These are phyloP conservation scores for Stenopsyche tienmushanensis DNA, from an alignment of 1,140 invertebrate species.

Conservation along the genomic window DNA sequence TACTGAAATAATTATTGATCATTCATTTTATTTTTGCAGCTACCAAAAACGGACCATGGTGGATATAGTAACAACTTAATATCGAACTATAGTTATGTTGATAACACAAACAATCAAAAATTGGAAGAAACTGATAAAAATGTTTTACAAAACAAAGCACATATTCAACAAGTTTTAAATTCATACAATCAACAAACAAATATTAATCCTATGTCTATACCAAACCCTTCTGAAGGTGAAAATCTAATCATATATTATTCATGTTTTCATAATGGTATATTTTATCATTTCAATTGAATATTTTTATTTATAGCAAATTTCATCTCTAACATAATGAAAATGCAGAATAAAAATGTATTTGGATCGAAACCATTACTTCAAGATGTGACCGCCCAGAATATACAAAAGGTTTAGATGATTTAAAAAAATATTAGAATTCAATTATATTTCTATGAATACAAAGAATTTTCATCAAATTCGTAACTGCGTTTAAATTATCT, in stretches of 20 bases:
- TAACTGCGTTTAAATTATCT: too few relatives aligned
- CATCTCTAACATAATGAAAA: too few relatives aligned
- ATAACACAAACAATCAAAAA: not conserved
- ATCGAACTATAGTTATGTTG: too few relatives aligned
- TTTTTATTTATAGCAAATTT: too few relatives aligned
- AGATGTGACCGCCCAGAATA: not conserved
- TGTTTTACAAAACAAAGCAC: too few relatives aligned
- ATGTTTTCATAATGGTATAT: too few relatives aligned
- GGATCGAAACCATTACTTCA: not conserved
- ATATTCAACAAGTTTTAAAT: not conserved
- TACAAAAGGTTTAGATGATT: not conserved
- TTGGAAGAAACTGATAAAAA: not conserved
- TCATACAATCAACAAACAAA: not conserved
- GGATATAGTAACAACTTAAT: not conserved
- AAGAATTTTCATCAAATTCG: too few relatives aligned
- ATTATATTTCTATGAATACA: too few relatives aligned
- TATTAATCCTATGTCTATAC: not conserved
- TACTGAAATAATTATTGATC: not conserved
- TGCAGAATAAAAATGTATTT: not conserved
- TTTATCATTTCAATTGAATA: too few relatives aligned
- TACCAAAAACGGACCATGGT: constrained; percentile 22
- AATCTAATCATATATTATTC: too few relatives aligned
- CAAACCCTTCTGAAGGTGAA: too few relatives aligned
- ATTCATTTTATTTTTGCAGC: constrained; percentile 24
- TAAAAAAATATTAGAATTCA: not conserved